phyloP scores from a whole-genome alignment of 2,797 vertebrate genomes.

The Pseudopleuronectes americanus region DNA sequence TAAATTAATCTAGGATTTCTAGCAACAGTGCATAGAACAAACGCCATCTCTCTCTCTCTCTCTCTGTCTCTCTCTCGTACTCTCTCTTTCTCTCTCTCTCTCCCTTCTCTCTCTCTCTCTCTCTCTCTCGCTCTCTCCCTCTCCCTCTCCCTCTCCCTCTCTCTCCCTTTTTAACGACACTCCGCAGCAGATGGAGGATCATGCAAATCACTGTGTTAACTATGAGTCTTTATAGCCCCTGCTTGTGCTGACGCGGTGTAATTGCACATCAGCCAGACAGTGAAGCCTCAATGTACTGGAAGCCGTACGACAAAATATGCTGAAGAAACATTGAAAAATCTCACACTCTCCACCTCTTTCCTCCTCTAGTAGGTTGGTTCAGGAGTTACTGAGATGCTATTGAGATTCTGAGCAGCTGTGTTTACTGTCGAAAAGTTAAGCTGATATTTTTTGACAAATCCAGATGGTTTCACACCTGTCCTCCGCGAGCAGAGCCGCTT shows the following conservation, averaged over 20 bases:
- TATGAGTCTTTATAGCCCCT: conserved; percentile 6
- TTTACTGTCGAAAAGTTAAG: conserved; percentile 35
- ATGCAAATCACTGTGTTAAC: conserved; percentile 17
- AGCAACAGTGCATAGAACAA: too few relatives aligned
- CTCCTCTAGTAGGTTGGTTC: too few relatives aligned
- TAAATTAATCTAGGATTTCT: too few relatives aligned
- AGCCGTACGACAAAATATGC: conserved; percentile 10
- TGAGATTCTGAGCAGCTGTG: conserved; percentile 33
- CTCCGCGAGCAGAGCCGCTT: conserved; percentile 31
- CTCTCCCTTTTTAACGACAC: conserved; percentile 14
- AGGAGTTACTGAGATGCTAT: too few relatives aligned
- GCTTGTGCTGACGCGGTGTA: neutral
- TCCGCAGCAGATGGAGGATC: conserved; percentile 28
- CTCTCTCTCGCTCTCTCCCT: too few relatives aligned
- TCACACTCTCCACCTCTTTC: neutral
- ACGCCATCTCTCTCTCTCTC: too few relatives aligned
- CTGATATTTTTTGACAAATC: conserved; percentile 54
- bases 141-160: too few relatives aligned
- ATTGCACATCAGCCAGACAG: neutral
- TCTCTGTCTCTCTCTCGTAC: too few relatives aligned
- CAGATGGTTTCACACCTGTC: conserved; percentile 65
- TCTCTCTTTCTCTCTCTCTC: too few relatives aligned
- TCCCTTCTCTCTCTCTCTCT: neutral
- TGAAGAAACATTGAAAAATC: neutral
- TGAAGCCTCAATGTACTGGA: neutral